Conservation (phyloP, 2,113 vertebrate genomes). For the Monopterus albus region DNA sequence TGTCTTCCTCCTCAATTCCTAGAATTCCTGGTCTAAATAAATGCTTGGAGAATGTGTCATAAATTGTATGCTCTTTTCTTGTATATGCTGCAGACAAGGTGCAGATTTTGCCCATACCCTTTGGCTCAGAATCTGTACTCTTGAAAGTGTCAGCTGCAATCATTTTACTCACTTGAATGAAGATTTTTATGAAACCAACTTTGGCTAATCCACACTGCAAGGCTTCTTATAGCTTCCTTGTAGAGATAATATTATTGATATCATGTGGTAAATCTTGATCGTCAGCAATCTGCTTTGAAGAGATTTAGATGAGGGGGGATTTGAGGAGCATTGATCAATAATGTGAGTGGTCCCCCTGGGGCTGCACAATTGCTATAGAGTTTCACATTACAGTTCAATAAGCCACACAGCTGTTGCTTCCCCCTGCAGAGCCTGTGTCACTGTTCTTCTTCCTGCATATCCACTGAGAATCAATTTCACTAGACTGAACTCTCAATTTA, state of each 20-base stretch:
- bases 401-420: slow-evolving; percentile 14
- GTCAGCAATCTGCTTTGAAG: slow-evolving; percentile 43
- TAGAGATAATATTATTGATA: slow-evolving; percentile 57
- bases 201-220: slow-evolving; percentile 55
- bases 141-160: slow-evolving; percentile 52
- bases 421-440: no score
- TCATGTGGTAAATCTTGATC: slow-evolving; percentile 58
- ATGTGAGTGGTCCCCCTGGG: slow-evolving; percentile 38
- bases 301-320: slow-evolving; percentile 34
- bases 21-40: slow-evolving; percentile 49
- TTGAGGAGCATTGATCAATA: slow-evolving; percentile 53
- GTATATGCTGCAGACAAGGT: slow-evolving; percentile 30
- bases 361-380: slow-evolving; percentile 41
- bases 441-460: slow-evolving; percentile 7
- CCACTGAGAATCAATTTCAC: slow-evolving; percentile 14
- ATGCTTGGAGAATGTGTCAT: slow-evolving; percentile 39
- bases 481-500: slow-evolving; percentile 1
- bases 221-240: slow-evolving; percentile 39
- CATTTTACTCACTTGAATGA: slow-evolving; percentile 57
- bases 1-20: slow-evolving; percentile 26
- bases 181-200: slow-evolving; percentile 61
- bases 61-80: slow-evolving; percentile 46
- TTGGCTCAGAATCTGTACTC: slow-evolving; percentile 29
- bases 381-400: slow-evolving; percentile 55
- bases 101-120: slow-evolving; percentile 32